phyloP scores from a whole-genome alignment of 2,888 invertebrate genomes.

The Hirtodrosophila alboralis region DNA sequence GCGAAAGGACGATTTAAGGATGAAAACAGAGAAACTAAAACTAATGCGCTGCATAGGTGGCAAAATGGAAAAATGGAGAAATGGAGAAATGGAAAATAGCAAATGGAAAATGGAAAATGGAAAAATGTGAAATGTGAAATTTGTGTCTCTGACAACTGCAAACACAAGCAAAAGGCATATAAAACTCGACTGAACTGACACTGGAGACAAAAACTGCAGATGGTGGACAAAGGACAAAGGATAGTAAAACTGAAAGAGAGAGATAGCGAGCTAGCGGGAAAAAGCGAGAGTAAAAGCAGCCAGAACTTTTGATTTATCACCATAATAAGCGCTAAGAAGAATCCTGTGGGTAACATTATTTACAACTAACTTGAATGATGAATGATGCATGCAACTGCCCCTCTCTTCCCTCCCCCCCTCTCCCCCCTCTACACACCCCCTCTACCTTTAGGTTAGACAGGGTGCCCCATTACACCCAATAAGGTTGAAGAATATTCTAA shows the following conservation, averaged over 20 bases:
- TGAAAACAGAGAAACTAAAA: conserved; percentile 26
- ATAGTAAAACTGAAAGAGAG: too few relatives aligned
- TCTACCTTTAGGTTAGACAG: conserved; percentile 27
- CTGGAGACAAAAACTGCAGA: conserved; percentile 20
- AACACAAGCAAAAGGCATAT: conserved; percentile 16
- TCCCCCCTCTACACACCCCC: too few relatives aligned
- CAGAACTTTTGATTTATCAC: conserved; percentile 76
- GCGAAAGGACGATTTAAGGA: conserved; percentile 14
- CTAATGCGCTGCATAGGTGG: conserved; percentile 33
- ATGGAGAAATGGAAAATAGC: conserved; percentile 13
- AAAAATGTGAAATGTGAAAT: too few relatives aligned
- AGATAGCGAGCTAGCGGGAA: neutral
- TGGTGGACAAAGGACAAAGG: conserved; percentile 15
- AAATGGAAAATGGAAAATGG: conserved; percentile 40
- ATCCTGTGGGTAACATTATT: conserved; percentile 80
- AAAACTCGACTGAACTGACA: conserved; percentile 17
- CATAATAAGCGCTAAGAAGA: conserved; percentile 77
- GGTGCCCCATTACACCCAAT: conserved; percentile 24
- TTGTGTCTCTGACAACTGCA: conserved; percentile 48
- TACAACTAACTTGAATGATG: conserved; percentile 79
- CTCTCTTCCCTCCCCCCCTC: conserved; percentile 1
- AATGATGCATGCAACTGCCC: conserved; percentile 61
- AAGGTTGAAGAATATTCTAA: conserved; percentile 30
- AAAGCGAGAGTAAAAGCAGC: conserved; percentile 1
- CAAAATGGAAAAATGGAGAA: too few relatives aligned